Percentiles rank a stretch among this genome's conserved stretches.
phyloP scores from a whole-genome alignment of 2,113 vertebrate genomes.

The Nyctibius bracteatus region DNA sequence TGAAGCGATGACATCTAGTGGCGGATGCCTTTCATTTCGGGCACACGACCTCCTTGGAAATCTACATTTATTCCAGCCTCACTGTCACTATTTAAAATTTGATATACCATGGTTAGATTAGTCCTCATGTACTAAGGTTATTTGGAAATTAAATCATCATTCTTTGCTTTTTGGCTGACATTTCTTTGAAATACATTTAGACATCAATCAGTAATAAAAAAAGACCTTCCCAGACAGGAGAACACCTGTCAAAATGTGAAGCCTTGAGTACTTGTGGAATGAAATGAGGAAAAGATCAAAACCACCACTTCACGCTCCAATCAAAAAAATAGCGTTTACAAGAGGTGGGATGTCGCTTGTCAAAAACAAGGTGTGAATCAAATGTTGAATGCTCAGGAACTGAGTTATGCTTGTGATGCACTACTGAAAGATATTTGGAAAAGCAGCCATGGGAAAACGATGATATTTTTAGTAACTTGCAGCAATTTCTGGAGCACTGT shows the following conservation, averaged over 20 bases:
- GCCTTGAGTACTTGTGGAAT: neutral
- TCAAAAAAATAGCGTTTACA: neutral
- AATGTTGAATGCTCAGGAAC: neutral
- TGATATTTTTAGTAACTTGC: neutral
- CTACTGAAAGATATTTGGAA: neutral
- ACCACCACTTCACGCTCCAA: neutral
- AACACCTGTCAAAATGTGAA: slow-evolving; percentile 11
- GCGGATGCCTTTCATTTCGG: neutral
- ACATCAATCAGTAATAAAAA: neutral
- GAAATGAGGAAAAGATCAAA: neutral
- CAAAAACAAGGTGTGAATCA: neutral
- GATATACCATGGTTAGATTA: neutral
- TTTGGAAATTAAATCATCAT: neutral
- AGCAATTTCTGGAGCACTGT: neutral
- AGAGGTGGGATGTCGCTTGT: neutral
- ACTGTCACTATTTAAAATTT: neutral
- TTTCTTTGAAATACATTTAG: neutral
- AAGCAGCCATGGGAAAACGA: neutral
- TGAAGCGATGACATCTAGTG: slow-evolving; percentile 49
- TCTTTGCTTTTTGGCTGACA: neutral
- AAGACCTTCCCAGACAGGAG: neutral
- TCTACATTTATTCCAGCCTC: neutral
- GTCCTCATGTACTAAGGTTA: neutral
- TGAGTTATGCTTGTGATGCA: neutral
- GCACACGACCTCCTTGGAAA: neutral